A percentile compares a stretch with the other conserved stretches of the same genome.
These are phyloP conservation scores for Spodoptera frugiperda DNA, from an alignment of 1,140 invertebrate genomes.

Conservation along the genomic window DNA sequence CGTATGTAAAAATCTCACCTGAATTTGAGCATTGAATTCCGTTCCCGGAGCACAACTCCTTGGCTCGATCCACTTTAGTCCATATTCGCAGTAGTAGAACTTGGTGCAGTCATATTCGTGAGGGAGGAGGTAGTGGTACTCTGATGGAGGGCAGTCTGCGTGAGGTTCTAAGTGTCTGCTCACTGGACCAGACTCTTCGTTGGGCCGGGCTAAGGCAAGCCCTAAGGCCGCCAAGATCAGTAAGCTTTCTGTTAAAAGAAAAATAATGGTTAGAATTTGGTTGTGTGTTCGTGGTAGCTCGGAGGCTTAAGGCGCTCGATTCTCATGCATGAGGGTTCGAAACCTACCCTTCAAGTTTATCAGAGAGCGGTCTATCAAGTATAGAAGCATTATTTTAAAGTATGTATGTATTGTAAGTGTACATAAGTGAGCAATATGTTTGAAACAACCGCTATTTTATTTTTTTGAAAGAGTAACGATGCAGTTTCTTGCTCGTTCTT, in stretches of 20 bases:
- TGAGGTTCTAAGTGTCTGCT: background rate
- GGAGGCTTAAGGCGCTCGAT: too few species aligned
- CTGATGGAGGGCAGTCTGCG: constrained; percentile 24
- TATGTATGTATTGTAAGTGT: too few species aligned
- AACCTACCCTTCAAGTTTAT: too few species aligned
- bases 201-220: constrained; percentile 53
- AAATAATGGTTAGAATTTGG: background rate
- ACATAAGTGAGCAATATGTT: too few species aligned
- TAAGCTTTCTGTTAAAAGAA: constrained; percentile 60
- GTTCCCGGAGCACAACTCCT: constrained; percentile 65
- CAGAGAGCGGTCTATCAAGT: too few species aligned
- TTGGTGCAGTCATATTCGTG: constrained; percentile 75
- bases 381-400: too few species aligned
- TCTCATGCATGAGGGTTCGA: too few species aligned
- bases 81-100: constrained; percentile 77
- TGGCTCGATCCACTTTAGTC: constrained; percentile 51
- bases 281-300: too few species aligned
- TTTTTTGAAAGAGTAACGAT: too few species aligned
- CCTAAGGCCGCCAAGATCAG: constrained; percentile 60
- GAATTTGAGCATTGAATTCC: constrained; percentile 63
- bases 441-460: too few species aligned
- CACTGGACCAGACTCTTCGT: background rate
- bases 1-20: constrained; percentile 54
- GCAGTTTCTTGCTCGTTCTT: too few species aligned
- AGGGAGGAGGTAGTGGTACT: constrained; percentile 62